Evolutionary conservation across 2,888 invertebrate species (phyloP).

Genomic region (Drosophila quinaria): DNA sequence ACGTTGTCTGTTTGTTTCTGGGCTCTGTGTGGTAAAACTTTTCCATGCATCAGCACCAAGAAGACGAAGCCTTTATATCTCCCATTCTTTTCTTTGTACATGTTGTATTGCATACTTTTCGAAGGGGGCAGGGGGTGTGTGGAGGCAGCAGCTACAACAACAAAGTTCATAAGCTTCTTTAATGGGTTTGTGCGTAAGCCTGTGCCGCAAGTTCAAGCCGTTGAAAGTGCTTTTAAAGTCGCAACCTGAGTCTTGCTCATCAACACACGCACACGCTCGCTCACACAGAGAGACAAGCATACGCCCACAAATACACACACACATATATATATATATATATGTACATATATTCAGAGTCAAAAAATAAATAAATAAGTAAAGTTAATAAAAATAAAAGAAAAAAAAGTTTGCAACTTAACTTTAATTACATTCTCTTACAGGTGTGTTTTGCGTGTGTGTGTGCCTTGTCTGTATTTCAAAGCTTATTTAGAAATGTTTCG

Average conservation of each 20-base stretch:
- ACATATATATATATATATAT: too few relatives aligned
- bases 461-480: conserved; percentile 57
- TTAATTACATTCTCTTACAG: conserved; percentile 76
- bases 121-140: conserved; percentile 39
- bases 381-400: conserved; percentile 79
- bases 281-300: conserved; percentile 9
- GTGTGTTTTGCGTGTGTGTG: conserved; percentile 32
- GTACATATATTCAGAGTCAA: conserved; percentile 23
- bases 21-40: conserved; percentile 75
- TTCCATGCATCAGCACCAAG: conserved; percentile 59
- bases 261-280: conserved; percentile 13
- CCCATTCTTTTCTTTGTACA: conserved; percentile 27
- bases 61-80: conserved; percentile 32
- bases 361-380: conserved; percentile 78
- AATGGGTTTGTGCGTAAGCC: conserved; percentile 78
- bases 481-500: conserved; percentile 75
- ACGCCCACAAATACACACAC: conserved; percentile 11
- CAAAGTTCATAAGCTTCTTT: conserved; percentile 80
- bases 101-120: conserved; percentile 77
- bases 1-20: conserved; percentile 75
- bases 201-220: conserved; percentile 78
- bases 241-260: conserved; percentile 46
- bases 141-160: conserved; percentile 1
- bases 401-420: conserved; percentile 81
- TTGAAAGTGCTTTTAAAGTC: conserved; percentile 81